These are phyloP conservation scores for Periphyllus acericola DNA, from an alignment of 2,888 invertebrate genomes.

Conservation along the genomic window DNA sequence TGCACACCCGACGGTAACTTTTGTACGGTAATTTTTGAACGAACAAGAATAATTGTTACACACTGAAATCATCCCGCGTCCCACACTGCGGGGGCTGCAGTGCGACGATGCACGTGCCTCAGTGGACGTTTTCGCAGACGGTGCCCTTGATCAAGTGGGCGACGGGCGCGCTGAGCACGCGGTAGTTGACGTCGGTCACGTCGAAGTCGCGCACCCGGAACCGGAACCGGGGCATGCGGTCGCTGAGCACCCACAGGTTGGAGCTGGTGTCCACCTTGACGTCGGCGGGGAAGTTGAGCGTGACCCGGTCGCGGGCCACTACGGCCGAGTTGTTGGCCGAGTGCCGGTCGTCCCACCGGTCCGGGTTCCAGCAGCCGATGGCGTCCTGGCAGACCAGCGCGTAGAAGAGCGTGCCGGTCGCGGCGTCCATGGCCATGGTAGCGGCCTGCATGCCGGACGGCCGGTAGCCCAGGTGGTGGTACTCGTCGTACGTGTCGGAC, in stretches of 20 bases:
- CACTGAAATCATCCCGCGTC: too few relatives aligned
- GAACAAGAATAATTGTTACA: too few relatives aligned
- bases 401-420: slow-evolving; percentile 78
- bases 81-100: too few relatives aligned
- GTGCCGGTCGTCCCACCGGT: slow-evolving; percentile 69
- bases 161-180: slow-evolving; percentile 76
- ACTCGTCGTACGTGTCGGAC: slow-evolving; percentile 77
- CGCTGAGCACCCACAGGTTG: slow-evolving; percentile 79
- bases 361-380: slow-evolving; percentile 84
- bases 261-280: slow-evolving; percentile 72
- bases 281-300: slow-evolving; percentile 82
- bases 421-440: slow-evolving; percentile 71
- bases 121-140: slow-evolving; percentile 70
- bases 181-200: slow-evolving; percentile 75
- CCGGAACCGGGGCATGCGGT: slow-evolving; percentile 79
- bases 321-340: slow-evolving; percentile 75
- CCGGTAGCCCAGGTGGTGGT: slow-evolving; percentile 68
- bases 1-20: too few relatives aligned
- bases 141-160: slow-evolving; percentile 74
- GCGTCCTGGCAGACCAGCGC: slow-evolving; percentile 84
- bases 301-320: slow-evolving; percentile 79
- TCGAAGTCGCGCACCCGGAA: slow-evolving; percentile 67
- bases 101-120: background rate
- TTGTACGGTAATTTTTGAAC: too few relatives aligned
- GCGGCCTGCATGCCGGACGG: slow-evolving; percentile 73